Percentiles rank a stretch among this genome's conserved stretches.
Conservation (phyloP, 1,140 invertebrate species). For the Temnothorax nylanderi region DNA sequence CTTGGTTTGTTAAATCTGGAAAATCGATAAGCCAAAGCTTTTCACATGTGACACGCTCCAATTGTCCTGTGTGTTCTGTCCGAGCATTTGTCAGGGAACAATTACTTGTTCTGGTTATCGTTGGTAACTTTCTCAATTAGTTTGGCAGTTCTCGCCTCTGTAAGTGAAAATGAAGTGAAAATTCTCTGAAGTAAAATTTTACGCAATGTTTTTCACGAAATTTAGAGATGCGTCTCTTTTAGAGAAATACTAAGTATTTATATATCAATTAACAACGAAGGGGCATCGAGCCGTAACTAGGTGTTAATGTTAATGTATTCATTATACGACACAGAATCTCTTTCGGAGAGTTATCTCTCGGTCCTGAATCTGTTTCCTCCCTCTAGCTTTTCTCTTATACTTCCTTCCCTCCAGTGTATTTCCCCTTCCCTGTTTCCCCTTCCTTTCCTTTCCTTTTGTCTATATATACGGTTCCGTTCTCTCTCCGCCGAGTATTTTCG, state of each 20-base stretch:
- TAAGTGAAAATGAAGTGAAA: background rate
- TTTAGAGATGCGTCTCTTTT: background rate
- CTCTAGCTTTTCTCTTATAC: too few species aligned
- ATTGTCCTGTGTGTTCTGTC: slow-evolving; percentile 1
- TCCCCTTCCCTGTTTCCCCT: too few species aligned
- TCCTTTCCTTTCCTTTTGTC: too few species aligned
- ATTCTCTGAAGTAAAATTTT: background rate
- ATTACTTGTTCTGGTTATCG: slow-evolving; percentile 18
- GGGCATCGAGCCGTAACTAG: too few species aligned
- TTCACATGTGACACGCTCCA: slow-evolving; percentile 18
- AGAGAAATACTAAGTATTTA: slow-evolving; percentile 6
- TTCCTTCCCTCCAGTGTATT: too few species aligned
- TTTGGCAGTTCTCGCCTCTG: background rate
- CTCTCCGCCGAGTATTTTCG: too few species aligned
- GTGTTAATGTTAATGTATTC: too few species aligned
- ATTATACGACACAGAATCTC: too few species aligned
- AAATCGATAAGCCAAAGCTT: slow-evolving; percentile 29
- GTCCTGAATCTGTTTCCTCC: too few species aligned
- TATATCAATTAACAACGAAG: too few species aligned
- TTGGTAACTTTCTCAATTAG: slow-evolving; percentile 10
- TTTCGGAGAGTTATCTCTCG: too few species aligned
- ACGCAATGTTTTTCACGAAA: background rate
- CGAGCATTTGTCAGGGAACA: slow-evolving; percentile 20
- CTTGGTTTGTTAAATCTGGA: slow-evolving; percentile 26
- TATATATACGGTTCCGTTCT: too few species aligned